Evolutionary conservation across 1,140 invertebrate genomes (phyloP).

Genomic region (Drosophila nikananu): DNA sequence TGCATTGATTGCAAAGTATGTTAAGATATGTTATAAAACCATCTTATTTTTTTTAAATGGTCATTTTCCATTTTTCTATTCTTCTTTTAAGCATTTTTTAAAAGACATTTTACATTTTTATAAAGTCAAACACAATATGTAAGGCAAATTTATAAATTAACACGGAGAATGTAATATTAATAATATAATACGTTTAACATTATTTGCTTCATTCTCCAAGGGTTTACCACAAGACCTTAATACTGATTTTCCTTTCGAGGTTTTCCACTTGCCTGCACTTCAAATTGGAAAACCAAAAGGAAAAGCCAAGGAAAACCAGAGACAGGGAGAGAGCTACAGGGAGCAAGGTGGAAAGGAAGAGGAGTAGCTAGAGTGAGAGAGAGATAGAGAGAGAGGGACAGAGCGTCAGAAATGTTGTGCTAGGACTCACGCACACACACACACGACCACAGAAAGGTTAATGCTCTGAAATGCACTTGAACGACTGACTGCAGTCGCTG

Average conservation of each 20-base stretch:
- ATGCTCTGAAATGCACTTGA: slow-evolving; percentile 83
- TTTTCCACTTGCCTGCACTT: slow-evolving; percentile 65
- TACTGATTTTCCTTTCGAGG: slow-evolving; percentile 45
- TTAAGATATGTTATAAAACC: too few relatives aligned
- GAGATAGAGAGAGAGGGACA: slow-evolving; percentile 14
- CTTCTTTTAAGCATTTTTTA: too few relatives aligned
- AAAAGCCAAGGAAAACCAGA: slow-evolving; percentile 22
- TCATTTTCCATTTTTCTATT: too few relatives aligned
- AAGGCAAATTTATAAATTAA: too few relatives aligned
- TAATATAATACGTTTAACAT: not conserved
- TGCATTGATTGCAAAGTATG: too few relatives aligned
- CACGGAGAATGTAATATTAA: not conserved
- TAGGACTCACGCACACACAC: slow-evolving; percentile 60
- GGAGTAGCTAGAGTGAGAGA: slow-evolving; percentile 10
- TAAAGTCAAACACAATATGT: too few relatives aligned
- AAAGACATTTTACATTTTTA: too few relatives aligned
- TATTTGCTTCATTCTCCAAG: slow-evolving; percentile 11
- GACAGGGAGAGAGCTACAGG: slow-evolving; percentile 11
- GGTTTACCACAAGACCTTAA: slow-evolving; percentile 22
- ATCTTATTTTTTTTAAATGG: too few relatives aligned
- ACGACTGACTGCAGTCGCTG: slow-evolving; percentile 73
- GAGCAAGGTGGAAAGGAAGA: not conserved
- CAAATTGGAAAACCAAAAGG: slow-evolving; percentile 59
- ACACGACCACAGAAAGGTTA: slow-evolving; percentile 60
- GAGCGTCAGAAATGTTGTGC: slow-evolving; percentile 54